phyloP scores from a whole-genome alignment of 1,140 invertebrate genomes.

The Zaprionus ghesquierei region DNA sequence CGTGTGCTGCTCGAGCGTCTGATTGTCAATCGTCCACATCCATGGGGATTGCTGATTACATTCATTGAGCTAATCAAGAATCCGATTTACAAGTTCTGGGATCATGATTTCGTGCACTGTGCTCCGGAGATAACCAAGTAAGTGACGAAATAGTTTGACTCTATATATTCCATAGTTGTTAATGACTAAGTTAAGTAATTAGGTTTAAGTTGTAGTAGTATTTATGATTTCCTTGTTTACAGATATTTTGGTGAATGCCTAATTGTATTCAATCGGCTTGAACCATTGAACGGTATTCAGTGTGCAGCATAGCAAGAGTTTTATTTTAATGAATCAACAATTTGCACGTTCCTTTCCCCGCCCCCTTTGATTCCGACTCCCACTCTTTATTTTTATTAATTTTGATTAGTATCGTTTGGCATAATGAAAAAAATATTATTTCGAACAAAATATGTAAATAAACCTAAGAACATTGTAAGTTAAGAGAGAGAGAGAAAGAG shows the following conservation, averaged over 20 bases:
- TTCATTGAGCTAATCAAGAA: conserved; percentile 99
- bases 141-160: conserved; percentile 63
- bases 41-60: conserved; percentile 99
- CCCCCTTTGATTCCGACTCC: neutral
- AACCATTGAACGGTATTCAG: conserved; percentile 49
- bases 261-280: conserved; percentile 82
- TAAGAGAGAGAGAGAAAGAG: neutral
- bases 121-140: conserved; percentile 99
- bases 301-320: conserved; percentile 52
- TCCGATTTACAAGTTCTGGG: conserved; percentile 99
- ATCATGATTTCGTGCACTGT: conserved; percentile 99
- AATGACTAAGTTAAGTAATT: neutral
- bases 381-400: neutral
- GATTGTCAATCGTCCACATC: conserved; percentile 99
- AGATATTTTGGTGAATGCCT: conserved; percentile 87
- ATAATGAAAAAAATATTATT: neutral
- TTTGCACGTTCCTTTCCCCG: conserved; percentile 31
- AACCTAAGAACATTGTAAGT: neutral
- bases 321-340: conserved; percentile 16
- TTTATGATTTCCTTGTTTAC: conserved; percentile 70
- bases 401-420: conserved; percentile 13
- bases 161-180: neutral
- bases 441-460: conserved; percentile 1
- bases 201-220: neutral
- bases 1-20: conserved; percentile 97